Base-by-base conservation (phyloP, 2,113 vertebrate genomes). In the Hyperopisus bebe region DNA sequence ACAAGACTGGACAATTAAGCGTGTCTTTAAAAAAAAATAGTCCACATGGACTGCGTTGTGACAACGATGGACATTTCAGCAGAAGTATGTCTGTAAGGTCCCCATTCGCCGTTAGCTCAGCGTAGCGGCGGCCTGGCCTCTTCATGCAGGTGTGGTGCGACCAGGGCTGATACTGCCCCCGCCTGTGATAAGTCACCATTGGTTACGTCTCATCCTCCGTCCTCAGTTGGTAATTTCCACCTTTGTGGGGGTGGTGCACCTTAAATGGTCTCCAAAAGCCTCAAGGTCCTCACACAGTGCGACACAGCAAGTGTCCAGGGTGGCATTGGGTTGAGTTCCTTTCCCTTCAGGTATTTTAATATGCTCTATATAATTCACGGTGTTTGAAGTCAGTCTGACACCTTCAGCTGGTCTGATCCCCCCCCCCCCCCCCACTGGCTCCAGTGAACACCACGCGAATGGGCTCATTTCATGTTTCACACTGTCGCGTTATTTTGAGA, bases 291-390 rank as follows among this genome's bases (percentile, higher is more conserved):
- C n/a, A n/a, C n/a, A n/a, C n/a, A n/a, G n/a, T n/a, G n/a, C n/a
- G n/a, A n/a, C n/a, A n/a, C n/a, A n/a, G n/a, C n/a, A n/a, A n/a
- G n/a, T n/a, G n/a, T n/a, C n/a, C n/a, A n/a, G n/a, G n/a, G n/a
- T 24, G 48, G 55, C 44, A 44, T 35, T 53, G 42, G 62, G 82
- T 27, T 27, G 84, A 86, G 66, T 27, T 21, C 19, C 27, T 70
- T 24, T 42, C 89, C 24, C 53, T 66, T 70, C 24, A 86, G 55
- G 89, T 51, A 74, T 86, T 90, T 86, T 84, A 90, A 90, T 90
- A 58, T 27, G 6, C 62, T 90, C 87, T 87, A 86, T n/a, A 66
- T 86, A 66, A 86, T 87, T 44, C 47, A 24, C 85, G 31, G 47
- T 35, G 17, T 86, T 90, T 35, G 27, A 86, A 87, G 85, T 86